Evolutionary conservation across 2,888 invertebrate genomes (phyloP), one percentile per base, ranked within the genome.

Genomic region (Nymphalis polychloros): DNA sequence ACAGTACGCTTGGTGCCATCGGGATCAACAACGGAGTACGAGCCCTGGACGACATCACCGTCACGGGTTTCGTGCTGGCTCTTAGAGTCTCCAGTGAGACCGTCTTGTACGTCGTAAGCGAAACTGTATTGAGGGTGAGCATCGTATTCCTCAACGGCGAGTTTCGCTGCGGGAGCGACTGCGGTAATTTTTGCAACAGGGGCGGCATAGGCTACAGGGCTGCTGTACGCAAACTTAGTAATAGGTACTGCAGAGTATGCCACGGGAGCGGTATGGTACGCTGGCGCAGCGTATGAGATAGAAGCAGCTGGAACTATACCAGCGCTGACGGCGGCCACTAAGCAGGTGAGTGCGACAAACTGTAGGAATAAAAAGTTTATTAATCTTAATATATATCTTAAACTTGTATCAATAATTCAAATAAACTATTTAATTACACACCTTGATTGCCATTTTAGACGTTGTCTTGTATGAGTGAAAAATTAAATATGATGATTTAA

Each of bases 91-190:
- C 89, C 89, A 73, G 94, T 71, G 47, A 94, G 76, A 59, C 93
- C 91, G 81, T 95, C 95, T 78, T 95, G 94, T 68, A 95, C 94
- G 77, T 95, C 94, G 80, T 95, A 95, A 20, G 94, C 94, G 83
- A 94, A 95, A 48, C 94, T 94, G 81, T 95, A 95, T 82, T 94
- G 94, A 1, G 95, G 95, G 79, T 94, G 93, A 2, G 94, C 93
- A 78, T 94, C 94, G 80, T 93, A 93, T 53, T 93, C 93, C 19
- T 93, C 93, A 55, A 80, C 75, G 27, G 63, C 53, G 0, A 93
- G 83, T 69, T 82, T 85, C 8, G 86, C 83, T 2, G 84, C 74
- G 0, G 91, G 86, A 27, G 81, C 88, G 1, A 79, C 81, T 70
- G 62, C 62, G 41, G 83, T 76, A 70, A 83, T 76, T 94, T 67